A percentile compares a stretch with the other conserved stretches of the same genome.
Conservation (phyloP, 2,797 vertebrate genomes). For the Macropus fuliginosus region DNA sequence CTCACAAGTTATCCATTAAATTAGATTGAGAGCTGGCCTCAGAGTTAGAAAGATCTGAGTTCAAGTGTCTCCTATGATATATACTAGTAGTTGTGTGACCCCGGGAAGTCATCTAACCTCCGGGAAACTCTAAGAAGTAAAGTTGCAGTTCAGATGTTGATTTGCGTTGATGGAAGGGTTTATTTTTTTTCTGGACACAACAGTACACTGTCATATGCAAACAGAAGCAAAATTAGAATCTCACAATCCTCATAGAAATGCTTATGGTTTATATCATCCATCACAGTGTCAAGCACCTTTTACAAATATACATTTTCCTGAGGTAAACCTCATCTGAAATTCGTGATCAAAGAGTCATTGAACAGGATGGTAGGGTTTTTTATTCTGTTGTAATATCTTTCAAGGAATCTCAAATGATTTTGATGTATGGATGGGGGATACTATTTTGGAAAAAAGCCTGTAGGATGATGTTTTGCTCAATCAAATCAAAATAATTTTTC, state of each 20-base stretch:
- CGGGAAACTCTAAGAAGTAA: neutral
- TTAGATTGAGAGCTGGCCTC: neutral
- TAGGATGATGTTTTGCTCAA: neutral
- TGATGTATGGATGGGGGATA: neutral
- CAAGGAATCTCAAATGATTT: neutral
- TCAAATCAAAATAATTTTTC: neutral
- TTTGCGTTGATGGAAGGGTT: neutral
- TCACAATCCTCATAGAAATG: neutral
- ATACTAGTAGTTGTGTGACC: neutral
- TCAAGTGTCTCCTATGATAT: neutral
- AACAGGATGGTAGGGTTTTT: neutral
- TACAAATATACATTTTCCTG: neutral
- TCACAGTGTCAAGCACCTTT: neutral
- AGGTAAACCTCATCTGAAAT: neutral
- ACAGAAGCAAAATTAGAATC: neutral
- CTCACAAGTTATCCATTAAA: neutral
- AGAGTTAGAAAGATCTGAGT: neutral
- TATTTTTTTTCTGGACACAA: neutral
- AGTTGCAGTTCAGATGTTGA: neutral
- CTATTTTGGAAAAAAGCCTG: neutral
- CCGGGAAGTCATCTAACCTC: neutral
- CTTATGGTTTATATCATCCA: neutral
- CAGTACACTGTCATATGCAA: neutral
- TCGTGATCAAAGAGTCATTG: neutral
- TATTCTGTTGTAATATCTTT: neutral